A percentile compares a stretch with the other conserved stretches of the same genome.
phyloP scores from a whole-genome alignment of 2,113 vertebrate genomes.

The Thalassarche chlororhynchos region DNA sequence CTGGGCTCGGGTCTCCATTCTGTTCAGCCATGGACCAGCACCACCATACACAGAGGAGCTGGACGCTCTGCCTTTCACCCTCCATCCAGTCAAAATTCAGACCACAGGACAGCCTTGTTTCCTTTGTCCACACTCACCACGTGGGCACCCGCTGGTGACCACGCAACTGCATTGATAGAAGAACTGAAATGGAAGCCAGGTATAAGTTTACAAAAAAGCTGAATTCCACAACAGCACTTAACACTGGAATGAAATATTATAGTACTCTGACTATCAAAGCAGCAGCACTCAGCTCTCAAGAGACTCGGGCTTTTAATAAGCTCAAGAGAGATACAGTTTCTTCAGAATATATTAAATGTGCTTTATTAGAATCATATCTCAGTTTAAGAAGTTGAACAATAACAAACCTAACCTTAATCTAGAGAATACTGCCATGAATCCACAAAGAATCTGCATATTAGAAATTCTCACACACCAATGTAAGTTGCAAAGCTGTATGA shows the following conservation, averaged over 20 bases:
- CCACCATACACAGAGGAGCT: not conserved
- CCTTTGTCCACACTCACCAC: constrained; percentile 96
- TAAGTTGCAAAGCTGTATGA: not conserved
- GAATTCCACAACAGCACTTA: not conserved
- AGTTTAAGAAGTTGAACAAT: not conserved
- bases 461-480: not conserved
- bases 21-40: not conserved
- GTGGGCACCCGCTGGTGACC: constrained; percentile 88
- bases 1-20: not conserved
- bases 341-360: not conserved
- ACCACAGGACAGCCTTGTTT: constrained; percentile 92
- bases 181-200: constrained; percentile 78
- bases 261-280: not conserved
- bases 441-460: not conserved
- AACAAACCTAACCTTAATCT: not conserved
- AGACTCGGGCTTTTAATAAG: not conserved
- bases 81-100: constrained; percentile 81
- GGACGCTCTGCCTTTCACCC: not conserved
- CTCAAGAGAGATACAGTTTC: not conserved
- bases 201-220: not conserved
- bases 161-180: constrained; percentile 90
- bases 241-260: not conserved
- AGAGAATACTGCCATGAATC: not conserved
- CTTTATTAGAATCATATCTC: not conserved
- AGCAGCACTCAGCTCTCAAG: not conserved